Conservation (phyloP, 2,888 invertebrate species). For the Zhengitettix transpicula region DNA sequence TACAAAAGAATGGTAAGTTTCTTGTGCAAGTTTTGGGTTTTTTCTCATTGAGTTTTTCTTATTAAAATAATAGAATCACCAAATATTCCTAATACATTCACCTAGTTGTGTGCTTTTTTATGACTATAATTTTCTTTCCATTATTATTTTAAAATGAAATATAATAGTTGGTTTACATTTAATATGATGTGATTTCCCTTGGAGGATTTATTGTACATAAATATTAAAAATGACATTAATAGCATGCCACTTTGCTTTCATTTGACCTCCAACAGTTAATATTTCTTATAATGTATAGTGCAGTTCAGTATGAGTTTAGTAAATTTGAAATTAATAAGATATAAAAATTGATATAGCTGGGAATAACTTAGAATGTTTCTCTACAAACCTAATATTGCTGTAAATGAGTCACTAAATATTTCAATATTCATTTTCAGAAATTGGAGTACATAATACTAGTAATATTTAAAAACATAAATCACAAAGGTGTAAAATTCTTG, state of each 20-base stretch:
- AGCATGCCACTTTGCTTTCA: conserved; percentile 3
- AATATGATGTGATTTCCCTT: neutral
- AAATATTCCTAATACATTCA: conserved; percentile 10
- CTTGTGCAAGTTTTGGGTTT: conserved; percentile 13
- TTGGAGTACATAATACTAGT: no score
- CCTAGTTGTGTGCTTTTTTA: conserved; percentile 11
- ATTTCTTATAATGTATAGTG: neutral
- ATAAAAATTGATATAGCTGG: no score
- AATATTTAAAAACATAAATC: no score
- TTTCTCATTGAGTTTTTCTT: conserved; percentile 10
- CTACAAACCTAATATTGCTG: no score
- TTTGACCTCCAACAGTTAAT: neutral
- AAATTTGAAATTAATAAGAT: no score
- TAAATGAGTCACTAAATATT: no score
- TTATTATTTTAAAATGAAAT: conserved; percentile 1
- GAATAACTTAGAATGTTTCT: no score
- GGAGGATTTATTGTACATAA: no score
- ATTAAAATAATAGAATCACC: conserved; percentile 9
- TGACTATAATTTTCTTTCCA: conserved; percentile 1
- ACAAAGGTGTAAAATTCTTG: no score
- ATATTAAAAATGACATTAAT: neutral
- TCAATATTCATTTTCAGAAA: no score
- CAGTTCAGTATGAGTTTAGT: no score
- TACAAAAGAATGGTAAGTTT: conserved; percentile 17
- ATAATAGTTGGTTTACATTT: neutral